These are phyloP conservation scores for Pseudanteris insignis DNA, from an alignment of 2,888 invertebrate species.

Conservation along the genomic window DNA sequence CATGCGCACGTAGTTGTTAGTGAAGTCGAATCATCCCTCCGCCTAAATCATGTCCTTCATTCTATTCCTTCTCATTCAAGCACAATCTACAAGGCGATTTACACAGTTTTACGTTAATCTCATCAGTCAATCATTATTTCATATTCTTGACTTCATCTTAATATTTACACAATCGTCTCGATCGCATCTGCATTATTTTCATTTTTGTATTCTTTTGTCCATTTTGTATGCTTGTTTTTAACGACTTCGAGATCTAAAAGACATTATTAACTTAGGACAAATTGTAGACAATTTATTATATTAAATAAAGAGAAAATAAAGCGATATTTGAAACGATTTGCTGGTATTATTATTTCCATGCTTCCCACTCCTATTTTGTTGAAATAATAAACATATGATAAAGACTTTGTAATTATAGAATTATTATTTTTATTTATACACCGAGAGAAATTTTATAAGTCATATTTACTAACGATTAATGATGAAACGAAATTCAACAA, in stretches of 20 bases:
- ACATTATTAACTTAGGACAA: conserved; percentile 64
- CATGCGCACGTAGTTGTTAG: conserved; percentile 31
- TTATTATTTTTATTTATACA: too few relatives aligned
- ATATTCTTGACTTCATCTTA: conserved; percentile 8
- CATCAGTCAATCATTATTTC: conserved; percentile 8
- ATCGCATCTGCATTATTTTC: conserved; percentile 27
- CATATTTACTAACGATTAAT: too few relatives aligned
- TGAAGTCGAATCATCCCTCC: conserved; percentile 20
- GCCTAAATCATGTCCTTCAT: conserved; percentile 24
- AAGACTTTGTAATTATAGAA: too few relatives aligned
- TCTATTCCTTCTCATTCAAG: conserved; percentile 28
- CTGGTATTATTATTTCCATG: not conserved
- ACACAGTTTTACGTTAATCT: conserved; percentile 7
- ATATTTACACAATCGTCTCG: conserved; percentile 11
- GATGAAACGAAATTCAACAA: too few relatives aligned
- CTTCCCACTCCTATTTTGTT: too few relatives aligned
- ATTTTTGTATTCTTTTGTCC: not conserved
- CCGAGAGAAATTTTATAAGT: too few relatives aligned
- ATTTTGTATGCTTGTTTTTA: conserved; percentile 50
- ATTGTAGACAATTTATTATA: conserved; percentile 67
- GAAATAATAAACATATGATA: too few relatives aligned
- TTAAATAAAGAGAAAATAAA: conserved; percentile 64
- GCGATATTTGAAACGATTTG: conserved; percentile 60
- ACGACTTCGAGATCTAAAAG: conserved; percentile 60
- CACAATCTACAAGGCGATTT: conserved; percentile 26